Evolutionary conservation across 1,140 invertebrate species (phyloP).

Genomic region (Neocloeon triangulifer): DNA sequence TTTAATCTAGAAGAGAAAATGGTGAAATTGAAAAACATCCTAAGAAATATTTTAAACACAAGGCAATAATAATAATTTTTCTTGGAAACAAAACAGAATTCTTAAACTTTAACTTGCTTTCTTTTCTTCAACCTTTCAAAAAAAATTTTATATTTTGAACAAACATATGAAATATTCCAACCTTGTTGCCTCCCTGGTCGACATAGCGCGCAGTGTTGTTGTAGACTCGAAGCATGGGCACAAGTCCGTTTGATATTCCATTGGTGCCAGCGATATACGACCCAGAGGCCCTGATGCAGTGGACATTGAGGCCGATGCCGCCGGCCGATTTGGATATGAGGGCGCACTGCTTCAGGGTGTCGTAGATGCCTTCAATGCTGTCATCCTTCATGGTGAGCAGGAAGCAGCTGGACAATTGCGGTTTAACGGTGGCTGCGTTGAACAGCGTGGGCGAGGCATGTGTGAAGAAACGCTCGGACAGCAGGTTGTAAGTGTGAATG

Average conservation of each 20-base stretch:
- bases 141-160: not conserved
- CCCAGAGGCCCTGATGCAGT: slow-evolving; percentile 84
- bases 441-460: slow-evolving; percentile 96
- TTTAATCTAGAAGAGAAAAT: too few relatives aligned
- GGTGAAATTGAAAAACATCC: too few relatives aligned
- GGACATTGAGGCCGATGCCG: slow-evolving; percentile 91
- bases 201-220: slow-evolving; percentile 95
- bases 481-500: slow-evolving; percentile 90
- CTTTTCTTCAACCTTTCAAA: not conserved
- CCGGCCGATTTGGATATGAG: slow-evolving; percentile 93
- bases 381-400: slow-evolving; percentile 87
- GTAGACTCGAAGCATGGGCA: slow-evolving; percentile 90
- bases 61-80: too few relatives aligned
- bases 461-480: slow-evolving; percentile 93
- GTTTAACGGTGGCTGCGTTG: slow-evolving; percentile 73
- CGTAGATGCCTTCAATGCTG: slow-evolving; percentile 96
- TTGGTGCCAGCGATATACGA: slow-evolving; percentile 86
- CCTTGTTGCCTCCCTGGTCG: slow-evolving; percentile 94
- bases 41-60: too few relatives aligned
- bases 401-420: slow-evolving; percentile 93
- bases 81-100: too few relatives aligned
- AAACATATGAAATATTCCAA: slow-evolving; percentile 12
- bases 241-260: slow-evolving; percentile 87
- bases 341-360: slow-evolving; percentile 84
- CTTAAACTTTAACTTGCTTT: too few relatives aligned